phyloP scores from a whole-genome alignment of 2,113 vertebrate genomes.

The Formicarius rufipectus region DNA sequence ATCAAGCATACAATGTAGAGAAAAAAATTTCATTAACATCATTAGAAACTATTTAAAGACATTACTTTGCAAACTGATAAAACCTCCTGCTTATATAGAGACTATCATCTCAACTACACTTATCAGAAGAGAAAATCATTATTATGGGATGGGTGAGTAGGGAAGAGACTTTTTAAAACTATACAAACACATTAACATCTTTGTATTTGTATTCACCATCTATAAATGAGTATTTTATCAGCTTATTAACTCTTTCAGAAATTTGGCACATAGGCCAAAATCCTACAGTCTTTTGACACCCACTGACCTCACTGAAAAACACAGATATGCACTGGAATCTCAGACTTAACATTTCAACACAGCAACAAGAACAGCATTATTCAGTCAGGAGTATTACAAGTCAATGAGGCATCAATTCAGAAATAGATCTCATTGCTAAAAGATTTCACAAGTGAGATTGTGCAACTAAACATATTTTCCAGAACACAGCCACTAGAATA shows the following conservation, averaged over 20 bases:
- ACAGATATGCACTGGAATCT: neutral
- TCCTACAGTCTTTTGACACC: neutral
- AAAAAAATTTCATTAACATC: neutral
- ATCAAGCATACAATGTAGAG: neutral
- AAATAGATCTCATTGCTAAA: neutral
- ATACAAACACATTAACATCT: neutral
- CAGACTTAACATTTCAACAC: neutral
- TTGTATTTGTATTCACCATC: neutral
- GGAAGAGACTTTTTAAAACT: neutral
- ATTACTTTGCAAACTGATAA: neutral
- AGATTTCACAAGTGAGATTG: neutral
- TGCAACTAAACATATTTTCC: neutral
- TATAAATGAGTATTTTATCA: neutral
- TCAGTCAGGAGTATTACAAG: neutral
- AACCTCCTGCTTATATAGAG: neutral
- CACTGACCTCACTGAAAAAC: neutral
- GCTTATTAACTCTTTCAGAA: neutral
- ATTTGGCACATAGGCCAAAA: neutral
- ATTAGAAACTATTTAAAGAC: neutral
- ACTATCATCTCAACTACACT: neutral
- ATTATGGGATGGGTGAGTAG: neutral
- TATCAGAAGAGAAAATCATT: neutral
- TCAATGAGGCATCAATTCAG: neutral
- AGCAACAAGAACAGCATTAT: neutral
- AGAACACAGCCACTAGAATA: neutral